Base-by-base conservation (phyloP, 2,113 vertebrate species). In the Onychorhynchus coronatus region DNA sequence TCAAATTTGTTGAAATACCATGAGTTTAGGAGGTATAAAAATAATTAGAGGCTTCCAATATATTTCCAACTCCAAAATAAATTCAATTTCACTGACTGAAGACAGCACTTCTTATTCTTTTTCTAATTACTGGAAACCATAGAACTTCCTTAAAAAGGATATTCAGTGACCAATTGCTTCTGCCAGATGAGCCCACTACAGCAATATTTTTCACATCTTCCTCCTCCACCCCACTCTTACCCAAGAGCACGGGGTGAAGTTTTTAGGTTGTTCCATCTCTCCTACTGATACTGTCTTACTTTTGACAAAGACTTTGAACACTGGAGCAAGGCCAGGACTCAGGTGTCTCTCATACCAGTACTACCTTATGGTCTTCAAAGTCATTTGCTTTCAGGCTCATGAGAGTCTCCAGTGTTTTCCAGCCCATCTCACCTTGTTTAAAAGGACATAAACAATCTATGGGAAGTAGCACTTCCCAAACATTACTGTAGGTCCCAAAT, bases 261-360 rank as follows among this genome's bases (percentile, higher is more conserved):
- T 4, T 55, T 37, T 14, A 75, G 33, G 21, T 16, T 70, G 5
- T 65, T 76, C n/a, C 12, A 12, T 9, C 37, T 59, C 19, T 67
- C 31, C 37, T 66, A 16, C 8, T 35, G 20, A 31, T 27, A 14
- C 2, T 22, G 5, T 27, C 15, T 42, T 27, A 9, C 24, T n/a
- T 80, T 37, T n/a, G 30, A 20, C 31, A 87, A 47, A 49, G 49
- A 31, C 18, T 72, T 46, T 10, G 13, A 70, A 9, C 0, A 1
- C 18, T 27, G 10, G 11, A 81, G 8, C 30, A 70, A 30, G 28
- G 18, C 6, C 41, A 39, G 17, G 42, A 79, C 11, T 5, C 0
- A 0, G 11, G 25, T 50, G 20, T 31, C 21, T 6, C 20, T 72
- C 2, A 8, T 28, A 6, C 20, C 14, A 8, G 12, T 30, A 33